Evolutionary conservation across 2,113 vertebrate genomes (phyloP).

Genomic region (Rafetus swinhoei): DNA sequence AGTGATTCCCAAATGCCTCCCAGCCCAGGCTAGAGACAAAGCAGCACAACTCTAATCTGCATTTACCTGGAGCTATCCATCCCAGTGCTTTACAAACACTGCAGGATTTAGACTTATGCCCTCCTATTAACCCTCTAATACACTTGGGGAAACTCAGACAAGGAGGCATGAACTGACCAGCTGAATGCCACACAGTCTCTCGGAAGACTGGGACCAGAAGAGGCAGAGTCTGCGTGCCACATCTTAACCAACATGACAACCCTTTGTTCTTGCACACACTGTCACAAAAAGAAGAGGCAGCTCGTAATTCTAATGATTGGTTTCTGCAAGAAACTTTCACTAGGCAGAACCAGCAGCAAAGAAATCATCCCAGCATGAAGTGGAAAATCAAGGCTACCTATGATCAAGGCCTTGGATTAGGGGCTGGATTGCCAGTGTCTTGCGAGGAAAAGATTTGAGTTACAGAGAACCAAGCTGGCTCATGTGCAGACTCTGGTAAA

Average conservation of each 20-base stretch:
- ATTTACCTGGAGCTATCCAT: not conserved
- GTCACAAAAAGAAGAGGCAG: not conserved
- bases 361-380: not conserved
- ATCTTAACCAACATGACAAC: not conserved
- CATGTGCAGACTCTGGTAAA: rapidly evolving
- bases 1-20: not conserved
- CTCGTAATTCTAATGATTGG: not conserved
- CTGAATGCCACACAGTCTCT: not conserved
- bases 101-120: rapidly evolving
- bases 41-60: not conserved
- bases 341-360: not conserved
- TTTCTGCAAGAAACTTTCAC: not conserved
- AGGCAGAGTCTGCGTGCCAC: not conserved
- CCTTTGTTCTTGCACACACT: not conserved
- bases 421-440: not conserved
- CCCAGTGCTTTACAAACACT: not conserved
- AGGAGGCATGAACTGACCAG: not conserved
- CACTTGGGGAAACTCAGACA: not conserved
- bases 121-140: not conserved
- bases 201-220: not conserved
- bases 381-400: not conserved
- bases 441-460: not conserved
- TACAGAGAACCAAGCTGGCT: not conserved
- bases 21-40: not conserved
- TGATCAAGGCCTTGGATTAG: not conserved